A percentile compares a stretch with the other conserved stretches of the same genome.
phyloP scores from a whole-genome alignment of 2,113 vertebrate species.

The Hystrix cristata region DNA sequence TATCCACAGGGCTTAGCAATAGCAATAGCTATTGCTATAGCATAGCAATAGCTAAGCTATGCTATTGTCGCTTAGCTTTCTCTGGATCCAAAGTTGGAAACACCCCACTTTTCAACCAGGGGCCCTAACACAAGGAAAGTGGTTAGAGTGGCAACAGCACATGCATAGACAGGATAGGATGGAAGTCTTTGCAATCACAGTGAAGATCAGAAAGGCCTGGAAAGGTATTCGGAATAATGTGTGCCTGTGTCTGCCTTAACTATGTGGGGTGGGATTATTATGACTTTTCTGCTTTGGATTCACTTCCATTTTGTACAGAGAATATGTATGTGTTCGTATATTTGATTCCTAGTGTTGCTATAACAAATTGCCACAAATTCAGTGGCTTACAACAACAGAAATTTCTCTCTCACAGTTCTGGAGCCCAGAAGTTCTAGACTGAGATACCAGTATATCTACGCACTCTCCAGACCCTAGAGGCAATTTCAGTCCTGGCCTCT shows the following conservation, averaged over 20 bases:
- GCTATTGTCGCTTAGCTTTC: background rate
- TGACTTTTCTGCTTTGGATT: background rate
- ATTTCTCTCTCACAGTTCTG: background rate
- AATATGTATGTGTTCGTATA: background rate
- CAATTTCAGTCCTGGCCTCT: background rate
- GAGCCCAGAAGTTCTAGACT: background rate
- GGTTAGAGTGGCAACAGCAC: background rate
- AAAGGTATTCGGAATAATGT: background rate
- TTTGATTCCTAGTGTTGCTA: background rate
- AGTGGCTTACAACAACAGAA: background rate
- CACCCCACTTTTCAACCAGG: background rate
- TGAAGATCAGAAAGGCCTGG: background rate
- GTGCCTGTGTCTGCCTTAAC: background rate
- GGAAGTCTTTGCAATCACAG: background rate
- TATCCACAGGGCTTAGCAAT: no score
- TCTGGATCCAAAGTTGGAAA: constrained; percentile 49
- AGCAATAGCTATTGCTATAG: no score
- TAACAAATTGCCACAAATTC: background rate
- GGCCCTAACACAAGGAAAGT: background rate
- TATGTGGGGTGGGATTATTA: background rate
- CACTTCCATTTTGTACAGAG: background rate
- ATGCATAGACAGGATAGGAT: background rate
- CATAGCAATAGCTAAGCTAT: no score
- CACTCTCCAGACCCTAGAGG: background rate
- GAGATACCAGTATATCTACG: fast-evolving